A percentile compares a stretch with the other conserved stretches of the same genome.
Conservation (phyloP, 2,888 invertebrate genomes). For the Diogma glabrata region DNA sequence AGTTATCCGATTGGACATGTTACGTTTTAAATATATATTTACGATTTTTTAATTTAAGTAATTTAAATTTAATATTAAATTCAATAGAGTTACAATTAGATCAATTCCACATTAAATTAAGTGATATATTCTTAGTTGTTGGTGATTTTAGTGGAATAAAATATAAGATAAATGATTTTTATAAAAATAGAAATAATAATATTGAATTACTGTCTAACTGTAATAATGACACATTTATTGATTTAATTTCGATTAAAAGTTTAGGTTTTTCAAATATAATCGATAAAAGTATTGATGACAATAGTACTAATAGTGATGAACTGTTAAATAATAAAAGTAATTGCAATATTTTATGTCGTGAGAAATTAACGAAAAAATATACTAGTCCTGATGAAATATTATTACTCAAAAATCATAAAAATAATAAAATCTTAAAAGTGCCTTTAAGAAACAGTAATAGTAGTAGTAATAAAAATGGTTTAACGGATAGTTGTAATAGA, state of each 20-base stretch:
- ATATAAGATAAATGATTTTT: slow-evolving; percentile 19
- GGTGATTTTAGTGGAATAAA: slow-evolving; percentile 29
- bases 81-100: slow-evolving; percentile 5
- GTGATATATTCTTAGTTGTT: slow-evolving; percentile 27
- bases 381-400: too few relatives aligned
- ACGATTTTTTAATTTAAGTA: slow-evolving; percentile 10
- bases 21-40: slow-evolving; percentile 11
- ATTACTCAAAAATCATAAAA: not conserved
- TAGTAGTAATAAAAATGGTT: slow-evolving; percentile 8
- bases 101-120: slow-evolving; percentile 2
- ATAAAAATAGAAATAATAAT: slow-evolving; percentile 16
- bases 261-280: not conserved
- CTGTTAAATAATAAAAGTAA: slow-evolving; percentile 8
- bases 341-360: slow-evolving; percentile 14
- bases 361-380: slow-evolving; percentile 1
- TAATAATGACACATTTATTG: not conserved
- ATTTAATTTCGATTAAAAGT: not conserved
- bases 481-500: slow-evolving; percentile 12
- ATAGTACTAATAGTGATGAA: slow-evolving; percentile 4
- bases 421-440: not conserved
- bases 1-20: slow-evolving; percentile 12
- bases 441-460: slow-evolving; percentile 2
- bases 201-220: slow-evolving; percentile 1
- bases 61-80: slow-evolving; percentile 8
- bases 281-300: not conserved